Conservation (phyloP, 1,140 invertebrate genomes). For the Aphis gossypii region DNA sequence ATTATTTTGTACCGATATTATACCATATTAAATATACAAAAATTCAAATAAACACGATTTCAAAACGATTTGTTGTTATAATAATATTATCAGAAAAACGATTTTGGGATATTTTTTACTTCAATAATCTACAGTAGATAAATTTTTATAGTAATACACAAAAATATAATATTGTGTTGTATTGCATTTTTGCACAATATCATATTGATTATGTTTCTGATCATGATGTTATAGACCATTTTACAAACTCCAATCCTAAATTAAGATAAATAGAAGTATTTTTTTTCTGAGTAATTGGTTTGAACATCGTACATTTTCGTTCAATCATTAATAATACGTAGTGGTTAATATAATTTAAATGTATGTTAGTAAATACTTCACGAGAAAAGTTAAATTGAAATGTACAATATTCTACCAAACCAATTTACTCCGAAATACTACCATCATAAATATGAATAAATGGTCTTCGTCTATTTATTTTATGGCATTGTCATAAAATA, state of each 20-base stretch:
- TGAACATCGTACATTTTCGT: neutral
- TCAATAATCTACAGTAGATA: no score
- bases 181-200: neutral
- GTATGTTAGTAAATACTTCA: neutral
- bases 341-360: conserved; percentile 12
- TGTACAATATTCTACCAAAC: neutral
- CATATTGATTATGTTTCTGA: neutral
- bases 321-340: neutral
- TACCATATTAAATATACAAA: no score
- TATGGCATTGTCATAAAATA: neutral
- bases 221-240: neutral
- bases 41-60: no score
- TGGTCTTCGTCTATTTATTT: neutral
- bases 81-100: no score
- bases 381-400: conserved; percentile 31
- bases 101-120: no score
- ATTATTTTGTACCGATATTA: no score
- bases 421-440: neutral
- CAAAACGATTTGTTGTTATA: no score
- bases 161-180: no score
- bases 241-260: neutral
- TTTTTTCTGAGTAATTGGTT: neutral
- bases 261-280: neutral
- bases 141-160: no score
- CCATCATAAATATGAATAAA: neutral